Percentiles rank a stretch among this genome's conserved stretches.
Evolutionary conservation across 2,113 vertebrate genomes (phyloP).

Genomic region (Pseudonaja textilis): DNA sequence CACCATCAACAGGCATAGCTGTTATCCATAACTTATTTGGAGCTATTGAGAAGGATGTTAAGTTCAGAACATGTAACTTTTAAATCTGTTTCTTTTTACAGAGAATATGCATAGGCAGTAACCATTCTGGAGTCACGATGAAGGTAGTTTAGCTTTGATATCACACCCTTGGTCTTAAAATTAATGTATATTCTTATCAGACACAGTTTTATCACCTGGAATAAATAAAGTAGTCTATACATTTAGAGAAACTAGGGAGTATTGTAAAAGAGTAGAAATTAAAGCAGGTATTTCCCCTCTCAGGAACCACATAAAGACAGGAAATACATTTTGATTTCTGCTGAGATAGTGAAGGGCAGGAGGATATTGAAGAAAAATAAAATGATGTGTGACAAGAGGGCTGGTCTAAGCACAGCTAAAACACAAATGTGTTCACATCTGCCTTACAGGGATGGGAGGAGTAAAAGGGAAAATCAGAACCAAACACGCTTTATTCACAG

Average conservation of each 20-base stretch:
- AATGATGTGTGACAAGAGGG: slow-evolving; percentile 1
- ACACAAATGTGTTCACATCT: neutral
- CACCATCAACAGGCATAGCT: neutral
- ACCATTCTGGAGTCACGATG: neutral
- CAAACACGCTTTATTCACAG: neutral
- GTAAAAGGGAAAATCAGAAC: slow-evolving; percentile 4
- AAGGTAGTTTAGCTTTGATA: neutral
- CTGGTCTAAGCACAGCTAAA: neutral
- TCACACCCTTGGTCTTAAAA: neutral
- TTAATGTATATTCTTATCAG: neutral
- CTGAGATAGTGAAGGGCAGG: neutral
- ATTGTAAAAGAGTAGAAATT: neutral
- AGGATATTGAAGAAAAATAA: neutral
- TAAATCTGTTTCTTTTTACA: neutral
- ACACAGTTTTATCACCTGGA: neutral
- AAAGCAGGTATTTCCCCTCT: neutral
- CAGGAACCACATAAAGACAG: neutral
- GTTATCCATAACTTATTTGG: neutral
- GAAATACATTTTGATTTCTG: neutral
- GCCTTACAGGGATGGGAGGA: neutral
- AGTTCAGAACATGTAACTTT: neutral
- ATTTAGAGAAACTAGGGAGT: neutral
- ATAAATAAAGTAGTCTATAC: neutral
- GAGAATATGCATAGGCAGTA: neutral
- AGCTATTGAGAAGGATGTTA: neutral